phyloP scores from a whole-genome alignment of 2,797 vertebrate genomes.

The Hapalemur alaotrensis region DNA sequence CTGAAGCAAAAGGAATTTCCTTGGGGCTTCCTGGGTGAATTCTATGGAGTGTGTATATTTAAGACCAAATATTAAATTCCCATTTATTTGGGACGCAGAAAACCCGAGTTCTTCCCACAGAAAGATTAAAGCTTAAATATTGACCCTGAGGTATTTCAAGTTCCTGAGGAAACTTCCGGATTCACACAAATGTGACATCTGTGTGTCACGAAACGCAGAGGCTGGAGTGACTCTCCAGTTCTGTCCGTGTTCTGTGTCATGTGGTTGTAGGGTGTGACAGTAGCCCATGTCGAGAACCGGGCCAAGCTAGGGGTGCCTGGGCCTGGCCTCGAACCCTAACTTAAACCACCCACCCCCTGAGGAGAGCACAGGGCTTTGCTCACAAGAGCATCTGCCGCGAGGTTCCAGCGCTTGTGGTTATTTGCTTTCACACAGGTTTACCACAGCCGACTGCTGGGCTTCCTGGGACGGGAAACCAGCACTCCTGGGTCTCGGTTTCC shows the following conservation, averaged over 20 bases:
- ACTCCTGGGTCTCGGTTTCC: background rate
- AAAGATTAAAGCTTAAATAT: background rate
- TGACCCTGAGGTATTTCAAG: too few species aligned
- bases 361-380: accelerated
- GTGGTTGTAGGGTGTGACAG: accelerated
- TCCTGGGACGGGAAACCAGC: accelerated
- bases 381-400: accelerated
- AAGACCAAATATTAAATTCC: too few species aligned
- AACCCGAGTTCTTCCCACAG: background rate
- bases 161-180: accelerated
- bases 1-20: background rate
- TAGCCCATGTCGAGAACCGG: background rate
- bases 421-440: background rate
- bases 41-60: accelerated
- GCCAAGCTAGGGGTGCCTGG: accelerated
- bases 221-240: background rate
- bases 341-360: accelerated
- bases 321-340: background rate
- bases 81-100: background rate
- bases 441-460: accelerated
- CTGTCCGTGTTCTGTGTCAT: background rate
- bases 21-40: background rate
- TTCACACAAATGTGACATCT: background rate
- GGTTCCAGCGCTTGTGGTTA: accelerated
- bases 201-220: accelerated